phyloP scores from a whole-genome alignment of 2,113 vertebrate genomes.

The Phalacrocorax aristotelis region DNA sequence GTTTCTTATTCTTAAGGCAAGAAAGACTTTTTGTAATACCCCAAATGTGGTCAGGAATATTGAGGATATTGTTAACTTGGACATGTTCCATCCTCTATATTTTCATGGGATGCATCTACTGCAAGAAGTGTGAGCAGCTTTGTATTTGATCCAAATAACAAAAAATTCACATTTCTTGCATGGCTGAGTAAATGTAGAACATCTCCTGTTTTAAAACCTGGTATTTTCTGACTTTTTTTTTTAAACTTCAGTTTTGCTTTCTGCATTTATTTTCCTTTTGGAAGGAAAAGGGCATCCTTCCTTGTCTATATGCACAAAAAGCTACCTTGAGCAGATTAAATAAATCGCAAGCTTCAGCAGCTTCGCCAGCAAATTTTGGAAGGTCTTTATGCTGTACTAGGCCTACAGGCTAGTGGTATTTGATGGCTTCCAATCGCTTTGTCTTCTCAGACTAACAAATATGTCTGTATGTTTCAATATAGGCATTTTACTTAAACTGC shows the following conservation, averaged over 20 bases:
- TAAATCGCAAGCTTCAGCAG: not conserved
- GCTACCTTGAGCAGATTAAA: not conserved
- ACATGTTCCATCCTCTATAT: not conserved
- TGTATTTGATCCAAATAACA: not conserved
- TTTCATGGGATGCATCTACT: not conserved
- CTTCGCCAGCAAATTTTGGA: conserved; percentile 1
- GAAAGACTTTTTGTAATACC: not conserved
- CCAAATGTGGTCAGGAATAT: not conserved
- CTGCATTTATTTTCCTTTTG: not conserved
- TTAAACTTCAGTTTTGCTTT: not conserved
- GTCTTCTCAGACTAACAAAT: not conserved
- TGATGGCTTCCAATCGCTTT: not conserved
- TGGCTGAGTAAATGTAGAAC: not conserved
- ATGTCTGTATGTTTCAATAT: not conserved
- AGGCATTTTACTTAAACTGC: not conserved
- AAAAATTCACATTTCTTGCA: not conserved
- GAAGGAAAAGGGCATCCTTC: not conserved
- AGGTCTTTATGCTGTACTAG: not conserved
- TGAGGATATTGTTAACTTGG: not conserved
- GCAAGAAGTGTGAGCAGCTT: not conserved
- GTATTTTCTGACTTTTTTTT: not conserved
- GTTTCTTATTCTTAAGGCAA: not conserved
- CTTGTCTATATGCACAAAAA: not conserved
- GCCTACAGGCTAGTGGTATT: not conserved
- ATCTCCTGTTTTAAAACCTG: not conserved